Evolutionary conservation across 2,797 vertebrate genomes (phyloP), one percentile per base, ranked within the genome.

Genomic region (Podarcis siculus): DNA sequence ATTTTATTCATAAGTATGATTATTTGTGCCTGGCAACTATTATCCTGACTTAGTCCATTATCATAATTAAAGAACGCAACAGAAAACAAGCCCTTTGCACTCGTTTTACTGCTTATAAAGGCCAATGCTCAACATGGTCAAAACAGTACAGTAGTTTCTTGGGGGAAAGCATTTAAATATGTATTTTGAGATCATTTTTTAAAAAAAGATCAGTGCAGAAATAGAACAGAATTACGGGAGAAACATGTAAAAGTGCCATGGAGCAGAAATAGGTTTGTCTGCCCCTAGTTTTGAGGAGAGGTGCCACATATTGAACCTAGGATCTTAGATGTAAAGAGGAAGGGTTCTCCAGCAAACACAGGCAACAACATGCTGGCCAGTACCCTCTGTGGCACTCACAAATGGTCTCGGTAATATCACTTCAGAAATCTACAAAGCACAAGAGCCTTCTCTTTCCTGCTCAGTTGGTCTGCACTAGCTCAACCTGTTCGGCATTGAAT

Each of bases 1-100:
- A 39, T 86, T 39, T 19, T 78, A 15, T 87, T n/a, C 61, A 45
- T 0, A 76, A 58, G 21, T 0, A 0, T 0, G 10, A 85, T 30
- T 2, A 73, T 88, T 73, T 72, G 1, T 61, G 3, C 66, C 61
- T 23, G 72, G 89, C 61, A 83, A 1, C 6, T 91, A 27, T 64
- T 6, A 75, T 58, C 13, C 2, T 82, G 30, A 82, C 3, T 30
- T 45, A 8, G 12, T 15, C 21, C 13, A 42, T 55, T 27, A 13
- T 73, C 21, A 64, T 15, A 12, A 82, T 75, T n/a, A 61, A 25
- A 84, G 45, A 73, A 61, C 3, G 2, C 19, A 58, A 75, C n/a
- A 73, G n/a, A 72, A 37, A 27, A 78, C n/a, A 15, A 13, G 9
- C 15, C 72, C 3, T 77, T 17, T 25, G 12, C 5, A 19, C 27